phyloP scores from a whole-genome alignment of 2,113 vertebrate genomes.

The Callorhinus ursinus region DNA sequence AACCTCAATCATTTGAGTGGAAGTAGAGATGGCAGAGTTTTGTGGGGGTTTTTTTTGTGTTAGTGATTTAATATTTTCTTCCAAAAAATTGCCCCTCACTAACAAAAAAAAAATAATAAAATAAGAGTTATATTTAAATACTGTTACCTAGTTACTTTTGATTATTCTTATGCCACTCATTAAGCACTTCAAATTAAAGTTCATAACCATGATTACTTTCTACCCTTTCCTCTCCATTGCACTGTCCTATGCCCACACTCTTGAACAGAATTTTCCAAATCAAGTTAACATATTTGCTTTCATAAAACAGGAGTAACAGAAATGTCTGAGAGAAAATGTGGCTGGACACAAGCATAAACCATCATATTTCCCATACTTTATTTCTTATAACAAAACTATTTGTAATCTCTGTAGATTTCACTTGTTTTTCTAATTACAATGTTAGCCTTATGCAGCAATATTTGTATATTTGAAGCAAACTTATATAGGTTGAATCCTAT shows the following conservation, averaged over 20 bases:
- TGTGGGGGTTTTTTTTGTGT: slow-evolving; percentile 7
- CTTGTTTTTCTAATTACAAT: slow-evolving; percentile 12
- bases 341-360: not conserved
- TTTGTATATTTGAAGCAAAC: not conserved
- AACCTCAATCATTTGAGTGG: not conserved
- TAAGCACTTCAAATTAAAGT: slow-evolving; percentile 38
- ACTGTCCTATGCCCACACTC: not conserved
- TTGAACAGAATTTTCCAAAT: slow-evolving; percentile 9
- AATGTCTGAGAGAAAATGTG: not conserved
- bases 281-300: not conserved
- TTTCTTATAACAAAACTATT: not conserved
- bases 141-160: not conserved
- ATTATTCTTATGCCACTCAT: not conserved
- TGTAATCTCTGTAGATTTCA: not conserved
- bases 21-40: not conserved
- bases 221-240: not conserved
- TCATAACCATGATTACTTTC: not conserved
- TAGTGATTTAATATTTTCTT: slow-evolving; percentile 16
- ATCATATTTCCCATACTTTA: not conserved
- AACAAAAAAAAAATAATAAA: not conserved
- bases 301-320: not conserved
- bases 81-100: not conserved
- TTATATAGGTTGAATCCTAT: not conserved
- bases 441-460: not conserved
- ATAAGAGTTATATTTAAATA: not conserved